Evolutionary conservation across 2,888 invertebrate genomes (phyloP).

Genomic region (Sarcophaga rosellei): DNA sequence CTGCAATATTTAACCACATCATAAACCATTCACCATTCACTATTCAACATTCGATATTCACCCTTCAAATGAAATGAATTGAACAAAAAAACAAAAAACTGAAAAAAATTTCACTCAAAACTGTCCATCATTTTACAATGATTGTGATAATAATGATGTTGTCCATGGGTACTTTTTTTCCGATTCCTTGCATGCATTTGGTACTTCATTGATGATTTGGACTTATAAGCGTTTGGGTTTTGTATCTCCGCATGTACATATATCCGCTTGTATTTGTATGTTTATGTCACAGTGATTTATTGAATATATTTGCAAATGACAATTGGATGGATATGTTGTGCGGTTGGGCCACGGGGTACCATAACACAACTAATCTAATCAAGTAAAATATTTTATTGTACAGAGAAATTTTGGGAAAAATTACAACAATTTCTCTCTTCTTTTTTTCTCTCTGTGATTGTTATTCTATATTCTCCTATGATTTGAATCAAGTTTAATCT

Average conservation of each 20-base stretch:
- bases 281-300: constrained; percentile 67
- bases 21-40: constrained; percentile 21
- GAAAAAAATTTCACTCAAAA: constrained; percentile 43
- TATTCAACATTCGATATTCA: background rate
- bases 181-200: background rate
- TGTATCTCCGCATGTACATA: constrained; percentile 18
- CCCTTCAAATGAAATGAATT: constrained; percentile 21
- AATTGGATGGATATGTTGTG: constrained; percentile 52
- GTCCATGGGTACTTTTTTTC: constrained; percentile 38
- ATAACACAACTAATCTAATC: constrained; percentile 43
- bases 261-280: constrained; percentile 41
- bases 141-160: constrained; percentile 56
- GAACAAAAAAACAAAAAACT: background rate
- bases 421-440: constrained; percentile 22
- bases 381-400: background rate
- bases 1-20: constrained; percentile 59
- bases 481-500: constrained; percentile 24
- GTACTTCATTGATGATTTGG: background rate
- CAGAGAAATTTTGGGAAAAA: constrained; percentile 28
- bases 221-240: background rate
- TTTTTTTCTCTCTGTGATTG: background rate
- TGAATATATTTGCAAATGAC: constrained; percentile 69
- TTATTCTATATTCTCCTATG: background rate
- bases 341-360: constrained; percentile 52
- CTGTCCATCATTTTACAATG: constrained; percentile 63